A percentile compares a stretch with the other conserved stretches of the same genome.
Conservation (phyloP, 2,888 invertebrate species). For the Agriopis marginaria region DNA sequence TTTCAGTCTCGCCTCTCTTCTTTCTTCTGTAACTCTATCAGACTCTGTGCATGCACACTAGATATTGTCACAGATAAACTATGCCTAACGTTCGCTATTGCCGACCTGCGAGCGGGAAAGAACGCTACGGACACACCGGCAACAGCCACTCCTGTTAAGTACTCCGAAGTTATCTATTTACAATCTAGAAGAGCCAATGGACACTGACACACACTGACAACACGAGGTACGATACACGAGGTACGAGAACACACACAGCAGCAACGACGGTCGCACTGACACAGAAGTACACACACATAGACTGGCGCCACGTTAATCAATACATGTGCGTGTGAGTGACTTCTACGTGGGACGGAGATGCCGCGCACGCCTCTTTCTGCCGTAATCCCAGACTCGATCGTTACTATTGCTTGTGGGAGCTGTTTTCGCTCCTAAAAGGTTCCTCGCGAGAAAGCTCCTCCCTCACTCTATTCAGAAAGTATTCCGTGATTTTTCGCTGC, state of each 20-base stretch:
- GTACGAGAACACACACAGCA: conserved; percentile 76
- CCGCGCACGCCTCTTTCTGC: conserved; percentile 68
- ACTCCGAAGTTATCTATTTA: conserved; percentile 57
- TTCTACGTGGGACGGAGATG: conserved; percentile 64
- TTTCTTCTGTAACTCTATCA: conserved; percentile 83
- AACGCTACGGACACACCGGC: conserved; percentile 76
- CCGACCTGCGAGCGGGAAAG: conserved; percentile 72
- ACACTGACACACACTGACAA: conserved; percentile 76
- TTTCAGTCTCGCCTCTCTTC: conserved; percentile 81
- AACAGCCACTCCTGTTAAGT: conserved; percentile 67
- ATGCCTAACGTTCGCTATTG: conserved; percentile 81
- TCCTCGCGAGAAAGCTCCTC: conserved; percentile 43
- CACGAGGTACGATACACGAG: conserved; percentile 82
- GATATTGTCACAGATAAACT: conserved; percentile 83
- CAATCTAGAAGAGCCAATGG: conserved; percentile 71
- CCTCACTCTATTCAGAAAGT: conserved; percentile 57
- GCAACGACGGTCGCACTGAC: conserved; percentile 68
- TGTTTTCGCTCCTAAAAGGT: conserved; percentile 45
- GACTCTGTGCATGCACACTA: conserved; percentile 86
- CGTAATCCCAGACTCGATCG: conserved; percentile 38
- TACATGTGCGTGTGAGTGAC: conserved; percentile 90
- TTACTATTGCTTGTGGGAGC: conserved; percentile 41
- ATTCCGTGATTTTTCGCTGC: conserved; percentile 61
- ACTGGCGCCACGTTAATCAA: conserved; percentile 86
- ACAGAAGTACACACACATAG: conserved; percentile 79